Percentiles rank a stretch among this genome's conserved stretches.
phyloP scores from a whole-genome alignment of 1,140 invertebrate species.

The Potamilus streckersoni region DNA sequence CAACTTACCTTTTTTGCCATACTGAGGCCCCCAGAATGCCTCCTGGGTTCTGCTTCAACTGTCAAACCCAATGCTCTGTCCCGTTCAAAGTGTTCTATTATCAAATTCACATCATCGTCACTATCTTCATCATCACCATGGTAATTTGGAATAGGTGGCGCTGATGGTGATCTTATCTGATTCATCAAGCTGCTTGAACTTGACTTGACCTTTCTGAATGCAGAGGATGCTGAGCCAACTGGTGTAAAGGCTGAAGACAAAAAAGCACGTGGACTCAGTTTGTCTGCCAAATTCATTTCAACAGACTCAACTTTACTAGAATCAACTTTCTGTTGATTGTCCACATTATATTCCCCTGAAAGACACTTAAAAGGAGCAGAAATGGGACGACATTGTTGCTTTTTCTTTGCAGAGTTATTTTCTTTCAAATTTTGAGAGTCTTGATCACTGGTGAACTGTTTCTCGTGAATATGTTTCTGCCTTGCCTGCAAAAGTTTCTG shows the following conservation, averaged over 20 bases:
- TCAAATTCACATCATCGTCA: conserved; percentile 35
- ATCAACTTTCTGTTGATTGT: conserved; percentile 1
- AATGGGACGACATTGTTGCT: conserved; percentile 31
- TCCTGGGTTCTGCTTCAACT: conserved; percentile 26
- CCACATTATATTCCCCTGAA: conserved; percentile 26
- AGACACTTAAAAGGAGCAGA: conserved; percentile 48
- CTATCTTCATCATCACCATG: conserved; percentile 43
- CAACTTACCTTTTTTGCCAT: conserved; percentile 33
- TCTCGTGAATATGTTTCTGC: conserved; percentile 34
- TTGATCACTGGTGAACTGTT: conserved; percentile 50
- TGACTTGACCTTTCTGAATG: conserved; percentile 26
- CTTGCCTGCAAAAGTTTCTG: conserved; percentile 63
- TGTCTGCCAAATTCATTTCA: conserved; percentile 34
- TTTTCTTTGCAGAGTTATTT: conserved; percentile 18
- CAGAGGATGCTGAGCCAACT: conserved; percentile 21
- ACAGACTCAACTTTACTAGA: too few relatives aligned
- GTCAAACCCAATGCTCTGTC: conserved; percentile 29
- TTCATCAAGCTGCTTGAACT: conserved; percentile 4
- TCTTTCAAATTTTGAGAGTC: conserved; percentile 41
- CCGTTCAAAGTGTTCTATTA: conserved; percentile 36
- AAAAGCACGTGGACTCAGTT: conserved; percentile 58
- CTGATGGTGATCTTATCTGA: conserved; percentile 54
- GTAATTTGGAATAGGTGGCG: conserved; percentile 53
- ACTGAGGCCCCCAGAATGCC: conserved; percentile 39
- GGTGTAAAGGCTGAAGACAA: conserved; percentile 34